Evolutionary conservation across 2,888 invertebrate species (phyloP), one percentile per base, ranked within the genome.

Genomic region (Amphipyra tragopoginis): DNA sequence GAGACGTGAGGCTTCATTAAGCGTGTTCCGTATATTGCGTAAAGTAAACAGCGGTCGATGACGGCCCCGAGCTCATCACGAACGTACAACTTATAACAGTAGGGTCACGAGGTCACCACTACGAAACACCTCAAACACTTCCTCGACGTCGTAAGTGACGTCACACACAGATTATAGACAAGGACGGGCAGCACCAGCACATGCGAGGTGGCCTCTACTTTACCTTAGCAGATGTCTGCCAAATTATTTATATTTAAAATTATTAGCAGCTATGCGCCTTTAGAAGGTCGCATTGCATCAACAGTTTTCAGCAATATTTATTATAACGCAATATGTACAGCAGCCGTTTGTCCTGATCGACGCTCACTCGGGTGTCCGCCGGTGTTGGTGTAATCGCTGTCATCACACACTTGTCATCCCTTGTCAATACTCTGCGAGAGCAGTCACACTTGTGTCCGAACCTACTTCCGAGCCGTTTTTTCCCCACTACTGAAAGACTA

Each of bases 11-110:
- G 29, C 29, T 29, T 29, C 29, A 29, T 29, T 29, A 42, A 33
- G 29, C 72, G 10, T 49, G 52, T 58, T 72, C 59, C 67, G 72
- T 13, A 42, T 54, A 39, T 70, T 70, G 62, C 69, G 70, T 21
- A 52, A 56, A n/a, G 15, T 10, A 7, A 9, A 3, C 44, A 62
- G 34, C 47, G 5, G 47, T 4, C 5, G 26, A 11, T 5, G n/a
- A n/a, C 36, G 10, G 55, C 71, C 55, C 64, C 44, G 55, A 38
- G 43, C 40, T 11, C 52, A 13, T 13, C 53, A 58, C 61, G 51
- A 44, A 10, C 60, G 29, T 43, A 36, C 47, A 39, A 21, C 55
- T 29, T n/a, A n/a, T n/a, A 11, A 14, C 21, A 36, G n/a, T n/a
- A 14, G 63, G 71, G 64, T 63, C 71, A 71, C 13, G 21, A 14